These are phyloP conservation scores for Coendou prehensilis DNA, from an alignment of 2,797 vertebrate genomes.

Conservation along the genomic window DNA sequence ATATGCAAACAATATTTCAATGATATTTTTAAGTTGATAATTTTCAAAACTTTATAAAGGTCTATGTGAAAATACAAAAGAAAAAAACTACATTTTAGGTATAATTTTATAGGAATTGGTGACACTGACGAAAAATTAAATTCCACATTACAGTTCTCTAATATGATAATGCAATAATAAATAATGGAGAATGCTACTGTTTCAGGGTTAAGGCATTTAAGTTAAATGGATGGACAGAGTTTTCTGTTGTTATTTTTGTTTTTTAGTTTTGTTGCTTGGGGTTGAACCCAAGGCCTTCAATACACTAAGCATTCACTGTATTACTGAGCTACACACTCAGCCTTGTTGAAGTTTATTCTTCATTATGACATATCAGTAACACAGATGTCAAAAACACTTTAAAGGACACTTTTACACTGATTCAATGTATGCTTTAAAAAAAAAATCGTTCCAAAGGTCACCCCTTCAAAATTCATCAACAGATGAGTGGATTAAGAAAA, in stretches of 20 bases:
- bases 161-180: background rate
- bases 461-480: background rate
- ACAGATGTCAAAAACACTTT: background rate
- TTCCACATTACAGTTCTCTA: background rate
- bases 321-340: background rate
- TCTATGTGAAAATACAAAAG: constrained; percentile 55
- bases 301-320: background rate
- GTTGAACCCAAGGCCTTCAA: background rate
- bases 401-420: background rate
- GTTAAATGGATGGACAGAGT: background rate
- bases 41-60: constrained; percentile 42
- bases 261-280: background rate
- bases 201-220: constrained; percentile 40
- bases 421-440: constrained; percentile 11
- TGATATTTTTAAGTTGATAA: constrained; percentile 27
- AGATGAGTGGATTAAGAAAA: background rate
- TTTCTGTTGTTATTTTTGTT: background rate
- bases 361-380: background rate
- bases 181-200: background rate
- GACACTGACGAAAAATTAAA: constrained; percentile 18
- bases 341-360: background rate
- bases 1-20: constrained; percentile 59
- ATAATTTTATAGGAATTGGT: background rate
- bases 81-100: constrained; percentile 36
- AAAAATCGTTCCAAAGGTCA: constrained; percentile 37